Evolutionary conservation across 2,113 vertebrate species (phyloP), one percentile per base, ranked within the genome.

Genomic region (Odocoileus virginianus): DNA sequence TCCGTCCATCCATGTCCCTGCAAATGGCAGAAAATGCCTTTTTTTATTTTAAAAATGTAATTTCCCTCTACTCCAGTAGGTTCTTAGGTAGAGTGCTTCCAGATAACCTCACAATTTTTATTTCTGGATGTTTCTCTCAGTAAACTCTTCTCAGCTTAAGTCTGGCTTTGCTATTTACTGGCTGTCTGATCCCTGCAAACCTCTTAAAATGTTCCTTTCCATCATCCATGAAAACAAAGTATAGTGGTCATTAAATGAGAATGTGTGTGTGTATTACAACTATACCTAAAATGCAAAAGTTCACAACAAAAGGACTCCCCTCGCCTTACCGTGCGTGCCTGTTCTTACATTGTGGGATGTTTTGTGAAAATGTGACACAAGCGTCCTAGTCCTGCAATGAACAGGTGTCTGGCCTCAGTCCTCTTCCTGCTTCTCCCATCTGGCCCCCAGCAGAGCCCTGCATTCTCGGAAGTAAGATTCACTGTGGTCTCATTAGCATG

Each of bases 141-240:
- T 50, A n/a, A 79, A 81, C 28, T 28, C 43, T 82, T 92, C n/a
- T 76, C 47, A 94, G 14, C 55, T 60, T 9, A 64, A 76, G 33
- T 87, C 40, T 87, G 81, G 36, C 58, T 91, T 93, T 60, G 21
- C 36, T 19, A 28, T 83, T 95, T 71, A 55, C 13, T 84, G 33
- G 7, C 8, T 10, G 1, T 52, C 28, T 76, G 27, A 85, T 67
- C 52, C 81, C 2, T 5, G 27, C 67, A 74, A 61, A 82, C 12
- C 47, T 82, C 7, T n/a, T 67, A 67, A 47, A 87, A 87, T 23
- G 6, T 57, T 71, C 54, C 45, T 91, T 36, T 33, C 74, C 5
- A 40, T 94, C 50, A 78, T 89, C 67, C 83, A 6, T 10, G 50
- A 79, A 86, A 94, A 78, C 28, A 95, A 27, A 2, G 36, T 74